Conservation (phyloP, 2,888 invertebrate species). For the Atethmia centrago region DNA sequence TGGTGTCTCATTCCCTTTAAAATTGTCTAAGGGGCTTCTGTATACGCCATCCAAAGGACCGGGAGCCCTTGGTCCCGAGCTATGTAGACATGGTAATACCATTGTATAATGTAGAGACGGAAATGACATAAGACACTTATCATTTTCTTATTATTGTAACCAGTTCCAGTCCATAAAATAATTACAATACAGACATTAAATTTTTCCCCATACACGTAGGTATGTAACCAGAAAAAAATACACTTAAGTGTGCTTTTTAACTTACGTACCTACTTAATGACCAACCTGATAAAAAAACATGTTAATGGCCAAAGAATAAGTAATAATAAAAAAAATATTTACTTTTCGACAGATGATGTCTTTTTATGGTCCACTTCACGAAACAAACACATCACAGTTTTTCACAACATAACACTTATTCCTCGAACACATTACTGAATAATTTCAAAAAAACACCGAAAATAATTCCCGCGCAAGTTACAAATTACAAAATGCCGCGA, state of each 20-base stretch:
- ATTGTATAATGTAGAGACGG: too few species aligned
- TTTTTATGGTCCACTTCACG: conserved; percentile 79
- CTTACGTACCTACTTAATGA: neutral
- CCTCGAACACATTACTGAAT: conserved; percentile 77
- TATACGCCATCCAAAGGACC: too few species aligned
- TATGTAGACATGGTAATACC: too few species aligned
- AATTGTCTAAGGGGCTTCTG: neutral
- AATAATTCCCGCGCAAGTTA: conserved; percentile 42
- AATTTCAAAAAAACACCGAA: conserved; percentile 66
- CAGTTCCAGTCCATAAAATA: neutral
- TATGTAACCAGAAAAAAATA: neutral
- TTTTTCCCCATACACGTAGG: too few species aligned
- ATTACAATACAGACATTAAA: neutral
- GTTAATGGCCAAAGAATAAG: neutral
- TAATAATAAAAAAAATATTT: conserved; percentile 65
- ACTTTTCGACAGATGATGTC: conserved; percentile 90
- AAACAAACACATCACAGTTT: conserved; percentile 82
- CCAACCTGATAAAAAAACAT: neutral
- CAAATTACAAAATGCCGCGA: conserved; percentile 54
- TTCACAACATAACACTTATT: conserved; percentile 72
- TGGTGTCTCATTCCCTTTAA: neutral
- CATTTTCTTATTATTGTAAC: neutral
- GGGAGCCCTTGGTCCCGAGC: too few species aligned
- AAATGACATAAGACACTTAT: neutral
- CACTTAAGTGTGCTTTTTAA: neutral